These are phyloP conservation scores for Camelus bactrianus DNA, from an alignment of 2,113 vertebrate genomes.

Conservation along the genomic window DNA sequence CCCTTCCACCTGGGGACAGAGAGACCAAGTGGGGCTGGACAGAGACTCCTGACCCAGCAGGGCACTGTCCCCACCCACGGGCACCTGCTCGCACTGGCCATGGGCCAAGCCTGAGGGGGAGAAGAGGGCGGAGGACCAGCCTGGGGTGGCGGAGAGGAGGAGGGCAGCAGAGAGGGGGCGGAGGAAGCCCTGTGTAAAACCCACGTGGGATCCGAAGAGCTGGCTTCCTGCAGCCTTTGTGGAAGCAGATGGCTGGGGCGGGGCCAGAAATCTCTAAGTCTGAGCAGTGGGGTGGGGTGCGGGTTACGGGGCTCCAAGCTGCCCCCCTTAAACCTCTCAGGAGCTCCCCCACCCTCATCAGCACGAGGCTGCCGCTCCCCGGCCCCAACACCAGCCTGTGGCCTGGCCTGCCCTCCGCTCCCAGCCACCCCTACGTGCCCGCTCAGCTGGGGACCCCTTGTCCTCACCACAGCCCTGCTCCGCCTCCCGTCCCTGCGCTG, in stretches of 20 bases:
- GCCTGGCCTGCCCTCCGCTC: not conserved
- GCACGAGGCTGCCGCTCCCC: not conserved
- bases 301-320: not conserved
- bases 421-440: not conserved
- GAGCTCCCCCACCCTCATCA: not conserved
- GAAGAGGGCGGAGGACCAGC: too few species aligned
- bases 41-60: not conserved
- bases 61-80: not conserved
- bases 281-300: too few species aligned
- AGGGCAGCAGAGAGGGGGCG: too few species aligned
- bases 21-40: rapidly evolving
- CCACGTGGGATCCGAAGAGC: not conserved
- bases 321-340: not conserved
- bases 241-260: not conserved
- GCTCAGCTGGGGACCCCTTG: not conserved
- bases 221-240: not conserved
- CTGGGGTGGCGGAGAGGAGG: not conserved
- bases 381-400: not conserved
- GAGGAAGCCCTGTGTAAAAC: not conserved
- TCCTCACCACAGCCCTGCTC: not conserved
- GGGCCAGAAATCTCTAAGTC: not conserved
- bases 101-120: not conserved
- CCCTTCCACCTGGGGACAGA: not conserved
- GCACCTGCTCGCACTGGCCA: not conserved
- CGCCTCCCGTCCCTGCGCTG: not conserved